Evolutionary conservation across 2,888 invertebrate genomes (phyloP).

Genomic region (Neelides folsomi): DNA sequence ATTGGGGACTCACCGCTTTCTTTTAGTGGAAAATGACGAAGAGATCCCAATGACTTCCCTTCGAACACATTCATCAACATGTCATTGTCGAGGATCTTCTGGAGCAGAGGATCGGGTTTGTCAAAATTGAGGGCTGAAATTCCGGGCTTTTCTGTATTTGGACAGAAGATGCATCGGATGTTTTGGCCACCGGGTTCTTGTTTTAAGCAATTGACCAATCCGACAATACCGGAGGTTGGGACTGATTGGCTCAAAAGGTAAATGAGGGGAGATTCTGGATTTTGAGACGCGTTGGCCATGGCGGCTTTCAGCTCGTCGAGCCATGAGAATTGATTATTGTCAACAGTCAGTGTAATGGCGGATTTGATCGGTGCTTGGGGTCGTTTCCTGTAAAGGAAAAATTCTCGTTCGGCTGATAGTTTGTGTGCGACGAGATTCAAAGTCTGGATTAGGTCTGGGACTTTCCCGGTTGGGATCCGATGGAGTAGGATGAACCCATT

Average conservation of each 20-base stretch:
- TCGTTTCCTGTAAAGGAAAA: constrained; percentile 52
- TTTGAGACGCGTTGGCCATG: constrained; percentile 40
- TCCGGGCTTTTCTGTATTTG: constrained; percentile 46
- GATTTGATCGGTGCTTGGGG: constrained; percentile 1
- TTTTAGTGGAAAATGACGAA: constrained; percentile 55
- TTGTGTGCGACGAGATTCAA: constrained; percentile 50
- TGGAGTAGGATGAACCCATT: constrained; percentile 53
- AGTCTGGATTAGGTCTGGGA: constrained; percentile 35
- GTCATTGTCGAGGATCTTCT: constrained; percentile 46
- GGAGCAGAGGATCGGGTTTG: constrained; percentile 51
- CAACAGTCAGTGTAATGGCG: constrained; percentile 48
- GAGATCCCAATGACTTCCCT: constrained; percentile 65
- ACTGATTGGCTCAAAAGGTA: constrained; percentile 57
- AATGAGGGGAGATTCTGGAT: constrained; percentile 35
- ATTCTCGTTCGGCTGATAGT: constrained; percentile 49
- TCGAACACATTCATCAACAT: constrained; percentile 72
- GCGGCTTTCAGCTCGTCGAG: constrained; percentile 64
- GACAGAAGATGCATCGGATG: constrained; percentile 52
- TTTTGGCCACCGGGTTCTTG: constrained; percentile 71
- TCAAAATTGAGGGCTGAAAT: constrained; percentile 47
- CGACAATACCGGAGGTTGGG: constrained; percentile 62
- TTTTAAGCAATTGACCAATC: constrained; percentile 78
- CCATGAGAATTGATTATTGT: constrained; percentile 63
- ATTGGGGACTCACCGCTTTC: constrained; percentile 38
- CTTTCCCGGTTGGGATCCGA: constrained; percentile 2